A percentile compares a stretch with the other conserved stretches of the same genome.
These are phyloP conservation scores for Pongo pygmaeus DNA, from an alignment of 2,113 vertebrate species.

Conservation along the genomic window DNA sequence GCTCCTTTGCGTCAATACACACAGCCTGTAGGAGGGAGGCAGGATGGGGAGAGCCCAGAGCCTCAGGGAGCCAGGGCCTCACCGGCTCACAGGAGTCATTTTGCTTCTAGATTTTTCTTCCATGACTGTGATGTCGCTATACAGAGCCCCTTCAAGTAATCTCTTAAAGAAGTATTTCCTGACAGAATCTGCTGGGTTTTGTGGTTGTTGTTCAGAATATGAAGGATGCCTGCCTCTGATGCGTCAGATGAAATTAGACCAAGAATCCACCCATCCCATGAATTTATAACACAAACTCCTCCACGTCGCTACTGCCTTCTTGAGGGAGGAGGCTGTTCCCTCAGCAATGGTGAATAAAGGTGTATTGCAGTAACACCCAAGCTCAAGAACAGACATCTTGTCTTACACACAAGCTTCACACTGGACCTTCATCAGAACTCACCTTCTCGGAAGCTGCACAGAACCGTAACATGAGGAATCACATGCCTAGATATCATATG, in stretches of 20 bases:
- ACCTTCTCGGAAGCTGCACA: background rate
- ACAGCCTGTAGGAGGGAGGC: fast-evolving
- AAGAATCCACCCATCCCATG: fast-evolving
- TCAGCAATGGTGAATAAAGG: fast-evolving
- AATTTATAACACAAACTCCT: background rate
- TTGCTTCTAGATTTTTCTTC: background rate
- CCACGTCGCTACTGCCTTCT: fast-evolving
- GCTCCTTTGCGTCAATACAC: too few species aligned
- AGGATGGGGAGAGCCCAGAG: fast-evolving
- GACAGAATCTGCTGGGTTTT: background rate
- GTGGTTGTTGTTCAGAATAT: background rate
- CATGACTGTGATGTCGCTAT: background rate
- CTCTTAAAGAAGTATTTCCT: background rate
- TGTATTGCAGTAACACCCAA: fast-evolving
- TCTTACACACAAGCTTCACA: background rate
- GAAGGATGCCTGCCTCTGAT: too few species aligned
- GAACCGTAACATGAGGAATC: fast-evolving
- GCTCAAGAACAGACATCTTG: background rate
- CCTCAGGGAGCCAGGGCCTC: fast-evolving
- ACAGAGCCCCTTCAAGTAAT: background rate
- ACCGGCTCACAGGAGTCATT: fast-evolving
- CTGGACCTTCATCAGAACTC: too few species aligned
- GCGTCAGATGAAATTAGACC: background rate
- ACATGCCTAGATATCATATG: background rate
- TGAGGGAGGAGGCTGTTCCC: background rate